A percentile compares a stretch with the other conserved stretches of the same genome.
Conservation (phyloP, 1,140 invertebrate species). For the Globodera rostochiensis region DNA sequence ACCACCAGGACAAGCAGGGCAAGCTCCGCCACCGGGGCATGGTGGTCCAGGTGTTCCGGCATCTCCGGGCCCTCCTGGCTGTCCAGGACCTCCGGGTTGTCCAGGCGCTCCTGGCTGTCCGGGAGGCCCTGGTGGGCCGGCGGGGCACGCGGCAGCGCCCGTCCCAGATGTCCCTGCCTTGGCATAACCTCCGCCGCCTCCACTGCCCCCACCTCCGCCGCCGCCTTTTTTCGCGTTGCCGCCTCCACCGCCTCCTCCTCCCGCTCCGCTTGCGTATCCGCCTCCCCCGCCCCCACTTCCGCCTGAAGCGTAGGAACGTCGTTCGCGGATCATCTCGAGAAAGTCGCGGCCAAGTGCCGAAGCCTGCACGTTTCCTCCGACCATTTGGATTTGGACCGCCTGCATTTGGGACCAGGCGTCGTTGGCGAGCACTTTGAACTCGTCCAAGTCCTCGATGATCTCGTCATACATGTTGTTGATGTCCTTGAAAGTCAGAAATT, state of each 20-base stretch:
- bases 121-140: constrained; percentile 35
- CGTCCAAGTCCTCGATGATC: constrained; percentile 34
- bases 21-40: constrained; percentile 4
- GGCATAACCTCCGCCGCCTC: constrained; percentile 7
- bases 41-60: constrained; percentile 18
- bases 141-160: neutral
- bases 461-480: constrained; percentile 37
- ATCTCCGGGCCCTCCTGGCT: constrained; percentile 30
- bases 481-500: neutral
- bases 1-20: constrained; percentile 37
- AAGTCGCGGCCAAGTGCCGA: constrained; percentile 35
- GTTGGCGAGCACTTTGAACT: constrained; percentile 37
- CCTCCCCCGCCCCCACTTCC: constrained; percentile 31
- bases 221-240: constrained; percentile 21
- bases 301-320: constrained; percentile 16
- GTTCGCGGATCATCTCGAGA: constrained; percentile 23
- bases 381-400: constrained; percentile 16
- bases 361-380: constrained; percentile 38
- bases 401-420: constrained; percentile 37
- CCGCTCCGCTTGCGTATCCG: neutral
- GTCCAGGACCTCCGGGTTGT: constrained; percentile 30
- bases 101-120: constrained; percentile 26
- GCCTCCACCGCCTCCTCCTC: constrained; percentile 26
- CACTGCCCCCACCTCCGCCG: neutral
- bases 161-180: neutral